Base-by-base conservation (phyloP, 1,140 invertebrate genomes). In the Papilio glaucus region DNA sequence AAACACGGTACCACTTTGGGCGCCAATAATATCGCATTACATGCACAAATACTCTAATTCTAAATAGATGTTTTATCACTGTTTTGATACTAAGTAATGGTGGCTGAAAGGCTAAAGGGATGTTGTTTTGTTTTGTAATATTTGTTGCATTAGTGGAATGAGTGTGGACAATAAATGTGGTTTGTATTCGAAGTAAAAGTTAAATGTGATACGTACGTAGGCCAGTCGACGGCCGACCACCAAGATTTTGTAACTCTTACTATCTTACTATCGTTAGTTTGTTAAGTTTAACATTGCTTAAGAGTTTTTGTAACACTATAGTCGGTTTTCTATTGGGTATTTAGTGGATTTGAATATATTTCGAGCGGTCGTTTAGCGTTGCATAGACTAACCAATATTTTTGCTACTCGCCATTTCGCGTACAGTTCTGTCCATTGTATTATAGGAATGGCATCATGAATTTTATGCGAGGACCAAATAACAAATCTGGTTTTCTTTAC, bases 361-460 rank as follows among this genome's bases (percentile, higher is more conserved):
- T 88, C 81, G 84, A 82, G 82, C 83, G 84, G 83, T 88, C 77
- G 83, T 90, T 90, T 86, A 87, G 85, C 81, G 85, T 57, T 86
- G 87, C 79, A 85, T 87, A 87, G 83, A 82, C 37, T 83, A 87
- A 33, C 83, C 90, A 88, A 91, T 92, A 91, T 92, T 92, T 92
- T 92, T 91, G 89, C 90, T 92, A 91, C 82, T 83, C 81, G 87
- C 83, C 83, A 75, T 79, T 82, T 81, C 80, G 82, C 78, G 78
- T 83, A 81, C 82, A 79, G 78, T 83, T 86, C 83, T 88, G 88
- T 90, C 86, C 88, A 87, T 78, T 85, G 29, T 33, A 33, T 33
- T 85, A 85, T 85, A 89, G 86, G 85, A 89, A 90, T 90, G 87
- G 88, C 89, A 90, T 88, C 79, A 88, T 87, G 87, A 87, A 88